Conservation (phyloP, 1,140 invertebrate genomes). For the Holotrichia oblita region DNA sequence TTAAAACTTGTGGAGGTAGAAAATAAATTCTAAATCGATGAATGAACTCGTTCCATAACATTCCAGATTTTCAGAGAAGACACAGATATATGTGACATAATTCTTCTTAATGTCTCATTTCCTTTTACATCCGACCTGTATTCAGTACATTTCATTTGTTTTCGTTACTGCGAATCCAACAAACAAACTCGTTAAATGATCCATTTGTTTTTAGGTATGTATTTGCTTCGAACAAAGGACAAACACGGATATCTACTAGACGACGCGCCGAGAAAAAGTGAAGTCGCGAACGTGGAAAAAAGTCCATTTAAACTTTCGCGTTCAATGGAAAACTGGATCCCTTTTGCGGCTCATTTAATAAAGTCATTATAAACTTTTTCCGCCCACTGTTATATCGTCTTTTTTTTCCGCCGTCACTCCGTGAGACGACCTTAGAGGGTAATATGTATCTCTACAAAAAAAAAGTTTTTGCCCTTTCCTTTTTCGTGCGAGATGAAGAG, state of each 20-base stretch:
- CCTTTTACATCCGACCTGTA: neutral
- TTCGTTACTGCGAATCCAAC: neutral
- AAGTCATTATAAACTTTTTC: slow-evolving; percentile 34
- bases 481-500: neutral
- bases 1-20: too few species aligned
- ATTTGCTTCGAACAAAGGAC: neutral
- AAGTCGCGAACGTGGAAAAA: neutral
- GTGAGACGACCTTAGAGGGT: neutral
- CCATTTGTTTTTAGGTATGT: neutral
- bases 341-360: slow-evolving; percentile 31
- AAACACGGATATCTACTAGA: too few species aligned
- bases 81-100: too few species aligned
- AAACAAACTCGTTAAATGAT: neutral
- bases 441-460: neutral
- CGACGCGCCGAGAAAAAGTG: neutral
- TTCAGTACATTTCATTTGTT: neutral
- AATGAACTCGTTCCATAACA: too few species aligned
- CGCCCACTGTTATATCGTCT: slow-evolving; percentile 18
- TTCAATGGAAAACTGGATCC: slow-evolving; percentile 23
- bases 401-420: slow-evolving; percentile 19
- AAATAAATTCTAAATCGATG: too few species aligned
- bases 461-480: too few species aligned
- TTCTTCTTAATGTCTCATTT: neutral
- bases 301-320: slow-evolving; percentile 28
- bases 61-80: too few species aligned